Evolutionary conservation across 2,113 vertebrate species (phyloP).

Genomic region (Gallinago paraguaiae): DNA sequence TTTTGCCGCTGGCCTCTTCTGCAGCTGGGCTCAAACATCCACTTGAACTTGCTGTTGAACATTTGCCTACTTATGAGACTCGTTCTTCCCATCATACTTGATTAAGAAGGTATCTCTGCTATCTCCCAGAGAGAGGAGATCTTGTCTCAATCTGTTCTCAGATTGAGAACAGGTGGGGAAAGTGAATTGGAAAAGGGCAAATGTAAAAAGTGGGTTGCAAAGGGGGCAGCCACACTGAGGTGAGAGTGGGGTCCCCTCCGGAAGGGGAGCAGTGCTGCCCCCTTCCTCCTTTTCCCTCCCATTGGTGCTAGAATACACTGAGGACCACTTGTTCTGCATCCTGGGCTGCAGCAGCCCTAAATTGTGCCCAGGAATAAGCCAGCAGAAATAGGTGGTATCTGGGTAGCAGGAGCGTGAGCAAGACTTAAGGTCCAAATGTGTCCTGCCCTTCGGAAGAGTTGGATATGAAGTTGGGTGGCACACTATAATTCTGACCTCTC

Average conservation of each 20-base stretch:
- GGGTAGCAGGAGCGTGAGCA: background rate
- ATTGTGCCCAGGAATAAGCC: background rate
- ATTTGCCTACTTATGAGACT: background rate
- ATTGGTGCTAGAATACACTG: background rate
- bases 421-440: background rate
- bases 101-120: background rate
- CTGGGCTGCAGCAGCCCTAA: background rate
- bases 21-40: background rate
- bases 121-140: background rate
- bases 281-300: background rate
- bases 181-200: background rate
- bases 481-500: background rate
- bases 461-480: background rate
- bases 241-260: fast-evolving
- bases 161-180: background rate
- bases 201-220: background rate
- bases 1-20: background rate
- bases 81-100: background rate
- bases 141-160: background rate
- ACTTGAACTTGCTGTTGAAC: background rate
- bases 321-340: background rate
- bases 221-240: fast-evolving
- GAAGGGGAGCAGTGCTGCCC: background rate
- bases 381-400: background rate
- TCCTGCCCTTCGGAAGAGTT: background rate